These are phyloP conservation scores for Chironomus striatipennis DNA, from an alignment of 1,140 invertebrate species.

Conservation along the genomic window DNA sequence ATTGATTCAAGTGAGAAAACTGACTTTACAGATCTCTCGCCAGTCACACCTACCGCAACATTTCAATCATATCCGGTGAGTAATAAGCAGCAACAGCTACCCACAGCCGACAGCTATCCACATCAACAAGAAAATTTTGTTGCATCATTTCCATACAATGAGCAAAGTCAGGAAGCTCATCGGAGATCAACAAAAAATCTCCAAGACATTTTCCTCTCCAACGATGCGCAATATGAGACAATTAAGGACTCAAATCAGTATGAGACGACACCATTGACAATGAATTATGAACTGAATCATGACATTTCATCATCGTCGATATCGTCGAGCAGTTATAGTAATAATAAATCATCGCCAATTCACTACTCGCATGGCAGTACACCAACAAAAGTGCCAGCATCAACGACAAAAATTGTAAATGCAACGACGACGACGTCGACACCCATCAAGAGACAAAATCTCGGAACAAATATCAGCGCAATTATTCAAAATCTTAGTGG, in stretches of 20 bases:
- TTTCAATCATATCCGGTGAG: background rate
- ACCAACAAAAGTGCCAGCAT: slow-evolving; percentile 27
- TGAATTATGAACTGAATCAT: slow-evolving; percentile 25
- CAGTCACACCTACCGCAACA: slow-evolving; percentile 35
- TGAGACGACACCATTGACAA: slow-evolving; percentile 25
- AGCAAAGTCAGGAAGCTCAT: slow-evolving; percentile 38
- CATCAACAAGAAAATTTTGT: slow-evolving; percentile 30
- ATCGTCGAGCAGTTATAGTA: slow-evolving; percentile 30
- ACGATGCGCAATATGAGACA: slow-evolving; percentile 54
- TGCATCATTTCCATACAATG: slow-evolving; percentile 36
- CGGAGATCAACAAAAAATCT: slow-evolving; percentile 39
- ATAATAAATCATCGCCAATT: slow-evolving; percentile 27
- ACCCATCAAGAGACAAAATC: slow-evolving; percentile 29
- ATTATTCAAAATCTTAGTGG: slow-evolving; percentile 39
- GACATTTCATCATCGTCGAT: slow-evolving; percentile 27
- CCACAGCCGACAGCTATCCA: slow-evolving; percentile 25
- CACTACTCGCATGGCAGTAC: background rate
- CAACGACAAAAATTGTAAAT: slow-evolving; percentile 32
- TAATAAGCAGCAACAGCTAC: slow-evolving; percentile 15
- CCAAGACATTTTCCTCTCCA: slow-evolving; percentile 44
- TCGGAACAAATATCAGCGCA: slow-evolving; percentile 37
- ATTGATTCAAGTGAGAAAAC: slow-evolving; percentile 40
- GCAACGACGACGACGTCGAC: slow-evolving; percentile 24
- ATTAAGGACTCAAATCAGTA: slow-evolving; percentile 34
- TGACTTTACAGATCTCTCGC: slow-evolving; percentile 39